Evolutionary conservation across 2,888 invertebrate genomes (phyloP).

Genomic region (Scelioninae gen. 2): DNA sequence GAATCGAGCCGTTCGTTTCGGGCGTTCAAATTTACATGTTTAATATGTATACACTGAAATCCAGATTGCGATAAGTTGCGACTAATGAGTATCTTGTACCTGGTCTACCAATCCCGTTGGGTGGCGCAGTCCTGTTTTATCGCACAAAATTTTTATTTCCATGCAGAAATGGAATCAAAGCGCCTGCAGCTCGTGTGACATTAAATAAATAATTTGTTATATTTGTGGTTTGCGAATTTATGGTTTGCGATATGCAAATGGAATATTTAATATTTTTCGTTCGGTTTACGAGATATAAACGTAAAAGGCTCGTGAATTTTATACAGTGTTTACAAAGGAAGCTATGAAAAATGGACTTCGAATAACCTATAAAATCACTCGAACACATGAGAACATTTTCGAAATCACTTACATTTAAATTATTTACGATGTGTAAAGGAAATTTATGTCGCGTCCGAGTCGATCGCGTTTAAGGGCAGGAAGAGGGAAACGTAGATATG

Average conservation of each 20-base stretch:
- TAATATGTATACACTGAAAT: no score
- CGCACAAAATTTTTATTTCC: no score
- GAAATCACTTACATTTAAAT: conserved; percentile 49
- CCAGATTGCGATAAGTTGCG: no score
- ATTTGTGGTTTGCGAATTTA: no score
- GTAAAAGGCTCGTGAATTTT: conserved; percentile 28
- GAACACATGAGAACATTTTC: conserved; percentile 47
- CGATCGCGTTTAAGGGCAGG: conserved; percentile 2
- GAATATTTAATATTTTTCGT: conserved; percentile 30
- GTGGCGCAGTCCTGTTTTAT: conserved; percentile 17
- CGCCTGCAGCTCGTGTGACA: no score
- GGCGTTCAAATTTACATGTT: no score
- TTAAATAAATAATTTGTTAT: no score
- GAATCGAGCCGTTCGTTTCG: no score
- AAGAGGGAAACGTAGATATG: background rate
- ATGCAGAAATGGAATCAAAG: no score
- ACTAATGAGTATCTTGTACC: no score
- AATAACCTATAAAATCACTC: conserved; percentile 46
- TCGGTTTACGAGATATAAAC: conserved; percentile 29
- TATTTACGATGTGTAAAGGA: conserved; percentile 47
- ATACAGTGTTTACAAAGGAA: conserved; percentile 34
- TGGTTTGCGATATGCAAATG: conserved; percentile 27
- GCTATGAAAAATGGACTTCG: conserved; percentile 37
- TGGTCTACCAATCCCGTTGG: no score
- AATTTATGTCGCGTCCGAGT: conserved; percentile 25